A percentile compares a stretch with the other conserved stretches of the same genome.
Evolutionary conservation across 2,797 vertebrate species (phyloP).

Genomic region (Buceros bicornis): DNA sequence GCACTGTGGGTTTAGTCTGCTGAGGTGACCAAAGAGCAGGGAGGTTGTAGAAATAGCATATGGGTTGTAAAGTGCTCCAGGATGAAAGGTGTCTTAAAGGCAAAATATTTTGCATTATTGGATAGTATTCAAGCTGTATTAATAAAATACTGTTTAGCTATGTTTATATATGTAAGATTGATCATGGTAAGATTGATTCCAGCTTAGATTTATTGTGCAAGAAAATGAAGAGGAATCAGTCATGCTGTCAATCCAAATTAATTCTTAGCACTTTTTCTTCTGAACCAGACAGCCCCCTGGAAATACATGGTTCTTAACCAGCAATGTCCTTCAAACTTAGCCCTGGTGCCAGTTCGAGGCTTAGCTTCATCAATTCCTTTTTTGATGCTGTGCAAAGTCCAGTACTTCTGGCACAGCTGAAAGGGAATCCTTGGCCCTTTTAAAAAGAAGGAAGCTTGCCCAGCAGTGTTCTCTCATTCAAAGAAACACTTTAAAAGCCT

Average conservation of each 20-base stretch:
- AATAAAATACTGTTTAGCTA: conserved; percentile 41
- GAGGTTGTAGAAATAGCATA: neutral
- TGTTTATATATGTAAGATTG: conserved; percentile 39
- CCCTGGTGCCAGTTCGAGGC: neutral
- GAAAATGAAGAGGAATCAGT: conserved; percentile 48
- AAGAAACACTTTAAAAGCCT: neutral
- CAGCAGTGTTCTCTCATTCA: neutral
- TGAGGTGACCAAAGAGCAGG: neutral
- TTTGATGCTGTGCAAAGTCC: neutral
- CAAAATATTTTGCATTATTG: conserved; percentile 47
- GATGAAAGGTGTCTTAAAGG: neutral
- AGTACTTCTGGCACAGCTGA: neutral
- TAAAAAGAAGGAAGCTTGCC: neutral
- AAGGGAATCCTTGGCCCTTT: neutral
- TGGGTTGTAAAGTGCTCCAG: neutral
- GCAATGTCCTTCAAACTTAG: neutral
- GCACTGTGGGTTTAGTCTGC: neutral
- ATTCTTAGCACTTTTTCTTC: conserved; percentile 25
- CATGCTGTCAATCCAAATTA: conserved; percentile 9
- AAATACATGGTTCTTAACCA: conserved; percentile 19
- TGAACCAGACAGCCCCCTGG: neutral
- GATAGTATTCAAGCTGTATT: conserved; percentile 23
- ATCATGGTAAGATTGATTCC: conserved; percentile 24
- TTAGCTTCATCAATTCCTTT: neutral
- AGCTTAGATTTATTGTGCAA: conserved; percentile 14